A percentile compares a stretch with the other conserved stretches of the same genome.
Conservation (phyloP, 2,797 vertebrate genomes). For the Lithobates pipiens region DNA sequence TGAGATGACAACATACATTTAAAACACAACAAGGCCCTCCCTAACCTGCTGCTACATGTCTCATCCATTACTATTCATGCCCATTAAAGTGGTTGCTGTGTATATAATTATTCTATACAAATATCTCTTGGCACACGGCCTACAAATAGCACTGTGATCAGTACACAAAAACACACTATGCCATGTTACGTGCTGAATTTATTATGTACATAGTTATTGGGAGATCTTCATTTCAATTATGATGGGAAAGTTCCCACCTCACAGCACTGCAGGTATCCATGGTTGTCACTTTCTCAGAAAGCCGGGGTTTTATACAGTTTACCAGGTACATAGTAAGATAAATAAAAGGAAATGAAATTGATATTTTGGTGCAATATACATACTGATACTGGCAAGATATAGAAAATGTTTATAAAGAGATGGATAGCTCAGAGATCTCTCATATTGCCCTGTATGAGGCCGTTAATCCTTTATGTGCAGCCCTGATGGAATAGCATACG, state of each 20-base stretch:
- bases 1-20: no score
- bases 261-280: neutral
- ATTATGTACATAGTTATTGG: neutral
- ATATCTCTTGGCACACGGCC: neutral
- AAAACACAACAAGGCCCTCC: no score
- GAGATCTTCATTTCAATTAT: neutral
- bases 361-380: no score
- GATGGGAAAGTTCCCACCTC: no score
- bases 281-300: neutral
- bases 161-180: neutral
- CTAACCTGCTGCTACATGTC: neutral
- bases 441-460: neutral
- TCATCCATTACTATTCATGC: neutral
- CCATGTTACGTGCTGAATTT: neutral
- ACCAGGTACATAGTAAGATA: neutral
- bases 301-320: neutral
- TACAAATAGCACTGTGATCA: neutral
- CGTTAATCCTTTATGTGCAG: neutral
- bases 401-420: no score
- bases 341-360: no score
- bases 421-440: no score
- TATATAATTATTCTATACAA: neutral
- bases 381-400: no score
- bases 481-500: no score
- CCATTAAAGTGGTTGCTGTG: neutral